Evolutionary conservation across 2,113 vertebrate genomes (phyloP).

Genomic region (Telmatochromis sp.): DNA sequence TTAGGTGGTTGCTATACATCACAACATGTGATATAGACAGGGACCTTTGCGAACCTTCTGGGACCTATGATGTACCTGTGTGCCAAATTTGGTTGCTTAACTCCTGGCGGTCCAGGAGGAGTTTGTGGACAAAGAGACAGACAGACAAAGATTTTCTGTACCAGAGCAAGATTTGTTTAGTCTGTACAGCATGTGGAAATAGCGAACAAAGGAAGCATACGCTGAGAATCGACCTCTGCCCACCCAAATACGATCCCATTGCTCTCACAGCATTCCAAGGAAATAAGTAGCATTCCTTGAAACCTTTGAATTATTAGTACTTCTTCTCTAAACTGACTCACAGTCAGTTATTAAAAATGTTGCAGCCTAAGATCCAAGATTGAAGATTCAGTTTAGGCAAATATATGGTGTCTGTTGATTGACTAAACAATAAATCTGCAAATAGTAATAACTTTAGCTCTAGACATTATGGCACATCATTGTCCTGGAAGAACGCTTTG

Average conservation of each 20-base stretch:
- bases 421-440: not conserved
- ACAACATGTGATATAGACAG: not conserved
- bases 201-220: not conserved
- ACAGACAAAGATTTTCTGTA: not conserved
- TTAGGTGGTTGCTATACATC: not conserved
- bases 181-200: not conserved
- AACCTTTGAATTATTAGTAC: not conserved
- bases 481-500: not conserved
- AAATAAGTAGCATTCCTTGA: not conserved
- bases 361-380: not conserved
- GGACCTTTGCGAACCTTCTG: not conserved
- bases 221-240: not conserved
- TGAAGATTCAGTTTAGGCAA: not conserved
- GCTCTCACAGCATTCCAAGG: not conserved
- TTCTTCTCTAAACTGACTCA: not conserved
- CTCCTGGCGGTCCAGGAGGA: not conserved
- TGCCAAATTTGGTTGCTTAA: not conserved
- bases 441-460: not conserved
- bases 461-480: not conserved
- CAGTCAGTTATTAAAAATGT: not conserved
- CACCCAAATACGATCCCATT: not conserved
- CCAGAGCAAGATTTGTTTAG: not conserved
- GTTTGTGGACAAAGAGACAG: not conserved
- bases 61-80: not conserved
- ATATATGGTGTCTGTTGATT: not conserved